Evolutionary conservation across 2,113 vertebrate species (phyloP).

Genomic region (Cyprinodon tularosa): DNA sequence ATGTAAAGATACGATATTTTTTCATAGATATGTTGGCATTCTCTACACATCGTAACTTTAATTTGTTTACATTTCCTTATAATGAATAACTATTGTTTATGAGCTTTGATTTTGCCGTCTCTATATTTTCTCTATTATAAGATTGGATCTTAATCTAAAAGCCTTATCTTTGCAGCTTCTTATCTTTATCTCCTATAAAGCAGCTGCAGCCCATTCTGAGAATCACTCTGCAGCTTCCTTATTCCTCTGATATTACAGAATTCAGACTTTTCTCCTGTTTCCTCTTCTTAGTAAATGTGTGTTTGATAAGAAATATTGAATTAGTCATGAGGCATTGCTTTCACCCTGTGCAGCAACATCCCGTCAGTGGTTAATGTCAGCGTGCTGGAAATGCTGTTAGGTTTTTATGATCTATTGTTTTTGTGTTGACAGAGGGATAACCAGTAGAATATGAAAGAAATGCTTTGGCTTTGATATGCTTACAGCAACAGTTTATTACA

Average conservation of each 20-base stretch:
- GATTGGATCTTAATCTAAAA: neutral
- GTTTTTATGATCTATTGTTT: neutral
- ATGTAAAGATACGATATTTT: too few relatives aligned
- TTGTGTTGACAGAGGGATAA: neutral
- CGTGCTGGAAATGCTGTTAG: neutral
- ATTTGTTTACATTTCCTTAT: neutral
- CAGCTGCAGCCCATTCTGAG: slow-evolving; percentile 32
- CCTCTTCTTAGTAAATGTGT: neutral
- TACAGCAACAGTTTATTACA: neutral
- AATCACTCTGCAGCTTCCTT: slow-evolving; percentile 6
- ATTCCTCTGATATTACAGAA: neutral
- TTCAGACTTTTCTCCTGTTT: neutral
- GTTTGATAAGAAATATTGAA: neutral
- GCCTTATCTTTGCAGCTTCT: neutral
- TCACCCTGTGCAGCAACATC: neutral
- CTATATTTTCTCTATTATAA: neutral
- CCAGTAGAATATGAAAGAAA: neutral
- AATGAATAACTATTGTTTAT: neutral
- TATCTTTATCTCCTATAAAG: neutral
- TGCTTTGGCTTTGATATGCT: neutral
- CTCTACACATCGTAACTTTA: neutral
- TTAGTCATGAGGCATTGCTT: neutral
- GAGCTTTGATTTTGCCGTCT: too few relatives aligned
- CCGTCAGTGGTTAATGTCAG: neutral
- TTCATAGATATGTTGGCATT: neutral